phyloP scores from a whole-genome alignment of 2,113 vertebrate species.

The Hymenochirus boettgeri region DNA sequence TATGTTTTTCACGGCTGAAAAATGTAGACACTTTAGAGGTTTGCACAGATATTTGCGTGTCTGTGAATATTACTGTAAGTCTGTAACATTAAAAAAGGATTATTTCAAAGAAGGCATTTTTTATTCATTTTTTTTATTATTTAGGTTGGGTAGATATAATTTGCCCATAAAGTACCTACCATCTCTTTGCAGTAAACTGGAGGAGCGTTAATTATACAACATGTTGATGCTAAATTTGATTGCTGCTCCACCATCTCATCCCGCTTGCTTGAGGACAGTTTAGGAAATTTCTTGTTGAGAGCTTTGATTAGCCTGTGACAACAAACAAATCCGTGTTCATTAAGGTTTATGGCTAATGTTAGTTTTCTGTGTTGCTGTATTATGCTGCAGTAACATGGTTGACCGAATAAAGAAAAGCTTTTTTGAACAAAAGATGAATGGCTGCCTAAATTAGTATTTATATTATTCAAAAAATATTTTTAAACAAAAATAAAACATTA shows the following conservation, averaged over 20 bases:
- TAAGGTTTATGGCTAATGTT: not conserved
- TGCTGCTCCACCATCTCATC: slow-evolving; percentile 39
- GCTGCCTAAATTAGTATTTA: too few species aligned
- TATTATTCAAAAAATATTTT: not conserved
- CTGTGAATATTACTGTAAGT: too few species aligned
- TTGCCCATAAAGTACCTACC: slow-evolving; percentile 28
- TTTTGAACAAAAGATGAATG: too few species aligned
- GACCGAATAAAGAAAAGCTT: too few species aligned
- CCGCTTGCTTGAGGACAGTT: slow-evolving; percentile 3
- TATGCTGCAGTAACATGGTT: too few species aligned
- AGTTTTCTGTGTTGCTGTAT: not conserved
- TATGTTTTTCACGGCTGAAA: too few species aligned
- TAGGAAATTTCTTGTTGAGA: rapidly evolving
- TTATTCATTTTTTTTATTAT: too few species aligned
- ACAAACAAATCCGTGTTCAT: slow-evolving; percentile 12
- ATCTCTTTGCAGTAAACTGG: slow-evolving; percentile 44
- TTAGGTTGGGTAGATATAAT: too few species aligned
- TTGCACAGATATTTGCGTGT: too few species aligned
- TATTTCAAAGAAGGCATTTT: too few species aligned
- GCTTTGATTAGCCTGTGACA: slow-evolving; percentile 43
- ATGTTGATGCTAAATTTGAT: slow-evolving; percentile 28
- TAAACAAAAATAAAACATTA: not conserved
- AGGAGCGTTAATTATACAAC: slow-evolving; percentile 45
- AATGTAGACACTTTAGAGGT: too few species aligned
- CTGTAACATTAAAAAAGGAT: too few species aligned